Evolutionary conservation across 2,797 vertebrate genomes (phyloP), one percentile per base, ranked within the genome.

Genomic region (Tokudaia tokunoshimensis): DNA sequence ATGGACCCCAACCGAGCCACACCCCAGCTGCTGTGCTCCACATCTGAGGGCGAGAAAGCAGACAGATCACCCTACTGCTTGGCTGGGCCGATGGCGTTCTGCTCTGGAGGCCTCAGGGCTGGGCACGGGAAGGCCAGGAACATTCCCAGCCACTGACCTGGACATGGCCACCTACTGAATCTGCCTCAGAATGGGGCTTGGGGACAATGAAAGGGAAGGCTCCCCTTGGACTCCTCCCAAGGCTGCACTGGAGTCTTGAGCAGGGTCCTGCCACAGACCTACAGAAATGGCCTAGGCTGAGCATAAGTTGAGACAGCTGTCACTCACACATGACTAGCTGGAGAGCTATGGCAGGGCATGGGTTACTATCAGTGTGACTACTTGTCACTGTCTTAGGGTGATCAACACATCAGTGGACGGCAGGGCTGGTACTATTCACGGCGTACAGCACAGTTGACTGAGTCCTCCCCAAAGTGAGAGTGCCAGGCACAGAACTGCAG

Each of bases 231-330:
- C n/a, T 52, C 84, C 67, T 55, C 20, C n/a, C 47, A 47, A 72
- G 61, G 61, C 6, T 37, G 17, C 34, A 37, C 22, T 72, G 61
- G 13, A 50, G 61, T 34, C 44, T 44, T 85, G 41, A 50, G 82
- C 65, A 86, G 22, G 89, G 0, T 4, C 29, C 80, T 15, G 0
- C 34, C 93, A 72, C 0, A 83, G 91, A 74, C 26, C 31, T n/a
- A 19, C 24, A 3, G 41, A 24, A 70, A 89, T n/a, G 79, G 50
- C 50, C 61, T 1, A 26, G 91, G 61, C 74, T 83, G 2, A 26
- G 61, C 84, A 65, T 94, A 59, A 92, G 20, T 22, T 5, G 50
- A 57, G 3, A 37, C 37, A n/a, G 70, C 79, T 67, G 89, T 85
- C 72, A 41, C 0, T 4, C 59, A 87, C 37, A 55, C 67, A 29